Percentiles rank a stretch among this genome's conserved stretches.
phyloP scores from a whole-genome alignment of 1,140 invertebrate species.

The Diabrotica undecimpunctata region DNA sequence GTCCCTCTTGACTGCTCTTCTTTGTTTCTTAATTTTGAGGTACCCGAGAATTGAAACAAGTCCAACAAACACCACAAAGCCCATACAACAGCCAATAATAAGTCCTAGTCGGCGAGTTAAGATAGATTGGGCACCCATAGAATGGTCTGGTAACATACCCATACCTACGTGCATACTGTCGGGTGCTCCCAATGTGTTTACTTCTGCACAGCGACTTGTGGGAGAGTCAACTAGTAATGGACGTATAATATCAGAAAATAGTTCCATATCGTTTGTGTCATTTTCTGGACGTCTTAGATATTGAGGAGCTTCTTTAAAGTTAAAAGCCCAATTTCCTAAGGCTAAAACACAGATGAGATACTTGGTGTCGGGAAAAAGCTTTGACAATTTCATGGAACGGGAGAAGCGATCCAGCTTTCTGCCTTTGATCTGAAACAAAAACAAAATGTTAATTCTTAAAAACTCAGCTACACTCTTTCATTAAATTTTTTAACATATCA shows the following conservation, averaged over 20 bases:
- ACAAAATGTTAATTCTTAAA: not conserved
- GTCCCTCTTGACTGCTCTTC: slow-evolving; percentile 67
- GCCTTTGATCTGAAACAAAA: slow-evolving; percentile 60
- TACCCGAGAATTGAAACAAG: slow-evolving; percentile 79
- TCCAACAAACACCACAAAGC: slow-evolving; percentile 78
- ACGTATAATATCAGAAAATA: slow-evolving; percentile 53
- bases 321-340: slow-evolving; percentile 63
- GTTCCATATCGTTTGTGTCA: slow-evolving; percentile 49
- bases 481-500: too few relatives aligned
- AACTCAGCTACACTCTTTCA: too few relatives aligned
- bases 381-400: slow-evolving; percentile 67
- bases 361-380: slow-evolving; percentile 69
- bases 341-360: slow-evolving; percentile 84
- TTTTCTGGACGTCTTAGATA: slow-evolving; percentile 51
- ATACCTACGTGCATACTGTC: slow-evolving; percentile 57
- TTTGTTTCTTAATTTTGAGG: slow-evolving; percentile 79
- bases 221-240: slow-evolving; percentile 68
- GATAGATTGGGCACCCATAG: slow-evolving; percentile 62
- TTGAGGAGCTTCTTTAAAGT: slow-evolving; percentile 46
- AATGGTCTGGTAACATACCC: slow-evolving; percentile 62
- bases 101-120: slow-evolving; percentile 74
- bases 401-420: slow-evolving; percentile 65
- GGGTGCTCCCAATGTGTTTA: slow-evolving; percentile 69
- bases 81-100: slow-evolving; percentile 80
- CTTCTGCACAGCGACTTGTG: slow-evolving; percentile 71